A percentile compares a stretch with the other conserved stretches of the same genome.
phyloP scores from a whole-genome alignment of 2,888 invertebrate species.

The Ethmia dodecea region DNA sequence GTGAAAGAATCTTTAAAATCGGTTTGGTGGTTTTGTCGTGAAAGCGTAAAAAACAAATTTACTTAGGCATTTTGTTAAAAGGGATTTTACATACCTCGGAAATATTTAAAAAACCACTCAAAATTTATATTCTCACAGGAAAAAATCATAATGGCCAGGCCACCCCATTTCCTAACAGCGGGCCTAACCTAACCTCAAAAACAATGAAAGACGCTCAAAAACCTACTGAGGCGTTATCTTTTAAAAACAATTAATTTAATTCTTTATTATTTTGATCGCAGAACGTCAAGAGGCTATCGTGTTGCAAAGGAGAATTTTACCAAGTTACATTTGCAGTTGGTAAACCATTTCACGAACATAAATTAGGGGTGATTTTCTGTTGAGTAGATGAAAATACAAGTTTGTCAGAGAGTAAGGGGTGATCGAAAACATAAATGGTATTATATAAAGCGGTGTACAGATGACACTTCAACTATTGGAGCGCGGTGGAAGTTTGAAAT shows the following conservation, averaged over 20 bases:
- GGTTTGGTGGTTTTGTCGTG: no score
- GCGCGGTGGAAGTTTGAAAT: conserved; percentile 46
- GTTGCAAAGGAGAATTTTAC: conserved; percentile 38
- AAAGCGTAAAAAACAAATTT: no score
- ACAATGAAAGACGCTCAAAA: conserved; percentile 55
- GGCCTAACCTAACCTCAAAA: conserved; percentile 38
- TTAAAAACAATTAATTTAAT: conserved; percentile 46
- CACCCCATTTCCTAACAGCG: conserved; percentile 19
- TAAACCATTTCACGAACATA: conserved; percentile 10
- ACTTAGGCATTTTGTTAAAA: no score
- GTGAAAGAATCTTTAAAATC: no score
- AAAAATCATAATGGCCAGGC: conserved; percentile 23
- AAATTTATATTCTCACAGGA: conserved; percentile 62
- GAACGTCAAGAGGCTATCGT: conserved; percentile 67
- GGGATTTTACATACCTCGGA: background rate
- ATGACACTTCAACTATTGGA: conserved; percentile 51
- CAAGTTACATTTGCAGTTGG: conserved; percentile 8
- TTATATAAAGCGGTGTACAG: conserved; percentile 35
- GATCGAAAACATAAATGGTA: conserved; percentile 64
- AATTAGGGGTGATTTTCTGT: conserved; percentile 22
- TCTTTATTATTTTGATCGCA: conserved; percentile 61
- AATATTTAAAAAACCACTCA: conserved; percentile 3
- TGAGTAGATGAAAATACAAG: conserved; percentile 5
- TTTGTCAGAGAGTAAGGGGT: conserved; percentile 51
- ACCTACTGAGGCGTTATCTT: conserved; percentile 58